Evolutionary conservation across 2,113 vertebrate genomes (phyloP).

Genomic region (Mus musculus): GRCm39 chr15:79160001-79160500

Average conservation of each 20-base stretch:
- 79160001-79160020: not conserved
- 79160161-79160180: no score
- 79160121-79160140: not conserved
- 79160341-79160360: not conserved
- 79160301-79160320: not conserved
- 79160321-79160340: not conserved
- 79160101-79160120: not conserved
- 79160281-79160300: not conserved
- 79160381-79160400: not conserved
- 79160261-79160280: not conserved
- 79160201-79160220: not conserved
- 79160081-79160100: not conserved
- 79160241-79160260: not conserved
- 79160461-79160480: not conserved
- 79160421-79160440: not conserved
- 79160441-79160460: not conserved
- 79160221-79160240: not conserved
- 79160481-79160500: not conserved
- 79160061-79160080: not conserved
- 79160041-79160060: not conserved
- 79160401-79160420: not conserved
- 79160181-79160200: not conserved
- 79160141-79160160: not conserved
- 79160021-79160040: slow-evolving; percentile 7
- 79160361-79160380: not conserved